Base-by-base conservation (phyloP, 2,797 vertebrate species). In the Botia kubotai region DNA sequence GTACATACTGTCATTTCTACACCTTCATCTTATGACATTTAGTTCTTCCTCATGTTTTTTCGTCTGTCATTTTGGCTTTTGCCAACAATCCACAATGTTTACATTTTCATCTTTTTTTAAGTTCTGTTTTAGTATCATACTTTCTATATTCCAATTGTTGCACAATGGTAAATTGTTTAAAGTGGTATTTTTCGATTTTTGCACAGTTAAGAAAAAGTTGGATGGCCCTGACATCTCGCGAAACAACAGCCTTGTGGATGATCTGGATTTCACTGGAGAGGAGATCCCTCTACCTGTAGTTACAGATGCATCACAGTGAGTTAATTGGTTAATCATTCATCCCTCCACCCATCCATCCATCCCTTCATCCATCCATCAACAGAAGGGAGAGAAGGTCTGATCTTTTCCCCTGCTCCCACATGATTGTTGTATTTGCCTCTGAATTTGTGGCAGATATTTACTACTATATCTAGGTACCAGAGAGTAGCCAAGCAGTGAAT, bases 221-320 rank as follows among this genome's bases (percentile, higher is more conserved):
- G 89, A 92, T 6, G 86, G 81, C 57, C 82, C 92, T 7, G 90
- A 93, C 84, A 92, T 96, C 81, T 94, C 94, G 16, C 87, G 92
- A 6, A 90, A 93, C 70, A 95, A 89, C 92, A 97, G 96, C 89
- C 89, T 96, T 58, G 91, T 90, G 0, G 96, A 97, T 4, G 96
- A 96, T 77, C 92, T 94, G 19, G 95, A 96, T 82, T 92, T 92
- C 67, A 75, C 89, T 55, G 87, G 86, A 0, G 96, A 97, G 84
- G 95, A 96, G 80, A 89, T 93, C 2, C 71, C 90, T 0, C 88
- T 96, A 79, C 91, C 94, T 1, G 83, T 90, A 14, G 89, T 95
- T 13, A 91, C 91, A 0, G 81, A 94, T 0, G 82, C 92, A 81
- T 73, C 93, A 72, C 94, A 95, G 95, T 97, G 93, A 96, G 95